phyloP scores from a whole-genome alignment of 1,140 invertebrate species.

The Phthorimaea operculella region DNA sequence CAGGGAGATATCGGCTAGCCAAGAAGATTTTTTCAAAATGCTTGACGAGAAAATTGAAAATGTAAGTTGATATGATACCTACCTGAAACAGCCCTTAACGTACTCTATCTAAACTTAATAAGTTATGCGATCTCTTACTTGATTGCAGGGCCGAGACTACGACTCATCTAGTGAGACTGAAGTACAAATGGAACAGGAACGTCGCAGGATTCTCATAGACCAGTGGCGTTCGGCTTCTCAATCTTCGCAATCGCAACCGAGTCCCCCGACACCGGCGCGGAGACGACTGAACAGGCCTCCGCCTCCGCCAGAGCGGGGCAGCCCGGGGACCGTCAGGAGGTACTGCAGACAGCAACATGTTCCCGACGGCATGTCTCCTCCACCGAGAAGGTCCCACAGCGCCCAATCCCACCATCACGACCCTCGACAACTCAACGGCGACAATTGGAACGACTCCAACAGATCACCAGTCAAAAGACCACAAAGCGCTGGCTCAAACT shows the following conservation, averaged over 20 bases:
- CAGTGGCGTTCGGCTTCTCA: slow-evolving; percentile 73
- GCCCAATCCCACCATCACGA: slow-evolving; percentile 50
- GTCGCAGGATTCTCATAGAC: slow-evolving; percentile 69
- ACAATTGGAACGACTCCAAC: slow-evolving; percentile 51
- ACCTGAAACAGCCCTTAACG: not conserved
- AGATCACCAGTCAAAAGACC: slow-evolving; percentile 60
- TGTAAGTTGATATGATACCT: slow-evolving; percentile 67
- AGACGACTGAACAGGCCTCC: slow-evolving; percentile 41
- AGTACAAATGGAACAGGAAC: slow-evolving; percentile 69
- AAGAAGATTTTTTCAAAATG: slow-evolving; percentile 91
- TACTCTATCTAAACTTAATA: not conserved
- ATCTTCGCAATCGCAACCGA: slow-evolving; percentile 51
- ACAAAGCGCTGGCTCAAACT: slow-evolving; percentile 54
- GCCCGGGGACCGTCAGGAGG: slow-evolving; percentile 35
- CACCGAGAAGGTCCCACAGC: slow-evolving; percentile 47
- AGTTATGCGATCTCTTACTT: not conserved
- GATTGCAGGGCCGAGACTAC: slow-evolving; percentile 77
- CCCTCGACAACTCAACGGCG: slow-evolving; percentile 39
- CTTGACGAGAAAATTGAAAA: slow-evolving; percentile 91
- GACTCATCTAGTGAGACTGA: slow-evolving; percentile 75
- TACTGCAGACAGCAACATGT: slow-evolving; percentile 50
- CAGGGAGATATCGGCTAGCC: slow-evolving; percentile 87
- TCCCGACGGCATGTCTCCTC: slow-evolving; percentile 51
- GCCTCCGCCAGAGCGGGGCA: slow-evolving; percentile 44
- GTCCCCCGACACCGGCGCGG: slow-evolving; percentile 48